Evolutionary conservation across 92 coral and sea anemone genomes (phyloP).

Genomic region (Porites evermanni): DNA sequence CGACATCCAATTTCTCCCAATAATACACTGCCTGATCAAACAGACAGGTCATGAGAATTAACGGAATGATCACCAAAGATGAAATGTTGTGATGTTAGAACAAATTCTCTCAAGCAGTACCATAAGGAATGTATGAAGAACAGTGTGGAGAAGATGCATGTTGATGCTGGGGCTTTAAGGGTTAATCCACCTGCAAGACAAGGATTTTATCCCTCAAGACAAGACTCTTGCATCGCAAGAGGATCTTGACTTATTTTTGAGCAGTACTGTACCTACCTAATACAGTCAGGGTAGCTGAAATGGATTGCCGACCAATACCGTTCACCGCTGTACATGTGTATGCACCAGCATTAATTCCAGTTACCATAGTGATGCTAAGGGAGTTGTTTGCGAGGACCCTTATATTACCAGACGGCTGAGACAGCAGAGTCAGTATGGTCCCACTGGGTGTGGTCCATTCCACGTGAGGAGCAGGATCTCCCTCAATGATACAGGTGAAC

Average conservation of each 20-base stretch:
- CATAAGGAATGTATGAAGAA: no score
- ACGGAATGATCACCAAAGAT: no score
- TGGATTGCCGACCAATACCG: slow-evolving; percentile 64
- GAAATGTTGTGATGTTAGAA: no score
- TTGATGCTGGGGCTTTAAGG: no score
- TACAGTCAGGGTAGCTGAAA: slow-evolving; percentile 68
- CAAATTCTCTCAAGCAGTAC: no score
- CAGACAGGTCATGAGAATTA: no score
- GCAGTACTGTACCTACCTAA: slow-evolving; percentile 63
- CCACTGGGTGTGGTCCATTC: slow-evolving; percentile 85
- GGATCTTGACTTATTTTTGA: neutral
- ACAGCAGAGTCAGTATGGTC: slow-evolving; percentile 32
- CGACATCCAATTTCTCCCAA: no score
- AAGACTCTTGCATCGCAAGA: neutral
- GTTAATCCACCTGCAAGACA: neutral
- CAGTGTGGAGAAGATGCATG: no score
- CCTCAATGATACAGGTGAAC: slow-evolving; percentile 63
- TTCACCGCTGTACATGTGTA: slow-evolving; percentile 86
- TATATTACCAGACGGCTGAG: slow-evolving; percentile 42
- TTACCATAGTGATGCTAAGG: slow-evolving; percentile 61
- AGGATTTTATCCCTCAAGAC: neutral
- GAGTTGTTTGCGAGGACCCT: slow-evolving; percentile 85
- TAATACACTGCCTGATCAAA: no score
- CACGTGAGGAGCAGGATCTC: slow-evolving; percentile 69
- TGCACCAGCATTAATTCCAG: slow-evolving; percentile 70